phyloP scores from a whole-genome alignment of 2,113 vertebrate species.

The Setophaga petechia region DNA sequence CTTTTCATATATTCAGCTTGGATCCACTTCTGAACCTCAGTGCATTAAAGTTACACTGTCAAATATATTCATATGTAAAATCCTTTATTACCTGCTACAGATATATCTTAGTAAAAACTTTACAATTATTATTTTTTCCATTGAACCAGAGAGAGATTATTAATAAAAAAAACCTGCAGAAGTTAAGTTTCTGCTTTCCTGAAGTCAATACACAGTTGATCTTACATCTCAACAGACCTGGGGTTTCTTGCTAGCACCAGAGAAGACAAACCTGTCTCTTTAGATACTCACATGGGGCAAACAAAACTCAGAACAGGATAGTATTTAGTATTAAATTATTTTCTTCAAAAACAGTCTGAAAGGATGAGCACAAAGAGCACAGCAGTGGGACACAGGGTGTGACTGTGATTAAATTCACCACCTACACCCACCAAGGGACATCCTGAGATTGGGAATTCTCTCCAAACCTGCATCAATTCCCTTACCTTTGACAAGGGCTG shows the following conservation, averaged over 20 bases:
- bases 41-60: neutral
- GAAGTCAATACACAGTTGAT: neutral
- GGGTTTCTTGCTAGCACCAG: neutral
- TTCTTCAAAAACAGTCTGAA: neutral
- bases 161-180: neutral
- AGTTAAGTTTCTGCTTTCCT: neutral
- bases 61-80: neutral
- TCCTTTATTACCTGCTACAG: neutral
- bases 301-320: neutral
- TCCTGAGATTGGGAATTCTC: accelerated
- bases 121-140: neutral
- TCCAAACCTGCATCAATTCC: neutral
- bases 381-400: neutral
- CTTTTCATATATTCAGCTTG: neutral
- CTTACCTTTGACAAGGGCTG: neutral
- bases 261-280: neutral
- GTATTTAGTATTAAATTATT: neutral
- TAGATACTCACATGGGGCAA: accelerated
- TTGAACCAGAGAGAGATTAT: neutral
- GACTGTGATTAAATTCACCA: neutral
- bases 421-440: neutral
- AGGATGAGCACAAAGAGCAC: neutral
- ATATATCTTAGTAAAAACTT: neutral
- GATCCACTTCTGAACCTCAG: neutral
- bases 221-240: neutral